A percentile compares a stretch with the other conserved stretches of the same genome.
Conservation (phyloP, 2,113 vertebrate genomes). For the Piaya cayana region DNA sequence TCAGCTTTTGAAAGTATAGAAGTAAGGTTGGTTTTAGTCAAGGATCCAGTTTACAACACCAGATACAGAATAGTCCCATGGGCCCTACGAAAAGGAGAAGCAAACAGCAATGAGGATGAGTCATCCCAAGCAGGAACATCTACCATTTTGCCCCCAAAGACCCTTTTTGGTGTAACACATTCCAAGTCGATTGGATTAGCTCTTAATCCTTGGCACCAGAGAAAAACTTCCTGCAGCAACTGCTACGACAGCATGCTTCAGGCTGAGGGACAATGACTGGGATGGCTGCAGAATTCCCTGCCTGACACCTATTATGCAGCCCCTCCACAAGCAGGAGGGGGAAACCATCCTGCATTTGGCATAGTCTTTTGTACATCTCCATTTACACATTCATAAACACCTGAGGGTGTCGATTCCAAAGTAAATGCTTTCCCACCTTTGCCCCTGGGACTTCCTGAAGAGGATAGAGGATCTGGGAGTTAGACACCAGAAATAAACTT, state of each 20-base stretch:
- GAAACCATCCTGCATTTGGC: background rate
- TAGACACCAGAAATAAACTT: background rate
- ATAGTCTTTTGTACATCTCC: background rate
- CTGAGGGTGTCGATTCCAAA: background rate
- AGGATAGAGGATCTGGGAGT: background rate
- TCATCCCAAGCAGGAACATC: background rate
- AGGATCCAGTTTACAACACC: background rate
- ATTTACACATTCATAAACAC: conserved; percentile 20
- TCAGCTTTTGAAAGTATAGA: background rate
- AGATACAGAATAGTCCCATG: rapidly evolving
- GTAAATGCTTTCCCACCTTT: conserved; percentile 27
- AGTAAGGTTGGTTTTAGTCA: background rate
- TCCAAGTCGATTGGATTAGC: background rate
- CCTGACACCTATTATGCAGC: background rate
- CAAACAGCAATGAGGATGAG: background rate
- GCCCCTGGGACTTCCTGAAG: background rate
- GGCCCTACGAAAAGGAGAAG: background rate
- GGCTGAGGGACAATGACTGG: background rate
- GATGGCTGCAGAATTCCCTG: background rate
- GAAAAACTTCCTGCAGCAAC: background rate
- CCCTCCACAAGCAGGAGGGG: background rate
- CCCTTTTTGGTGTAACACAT: background rate
- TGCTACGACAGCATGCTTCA: background rate
- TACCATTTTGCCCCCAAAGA: background rate
- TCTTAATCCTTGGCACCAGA: background rate